Base-by-base conservation (phyloP, 2,888 invertebrate species). In the Drosophila bunnanda region DNA sequence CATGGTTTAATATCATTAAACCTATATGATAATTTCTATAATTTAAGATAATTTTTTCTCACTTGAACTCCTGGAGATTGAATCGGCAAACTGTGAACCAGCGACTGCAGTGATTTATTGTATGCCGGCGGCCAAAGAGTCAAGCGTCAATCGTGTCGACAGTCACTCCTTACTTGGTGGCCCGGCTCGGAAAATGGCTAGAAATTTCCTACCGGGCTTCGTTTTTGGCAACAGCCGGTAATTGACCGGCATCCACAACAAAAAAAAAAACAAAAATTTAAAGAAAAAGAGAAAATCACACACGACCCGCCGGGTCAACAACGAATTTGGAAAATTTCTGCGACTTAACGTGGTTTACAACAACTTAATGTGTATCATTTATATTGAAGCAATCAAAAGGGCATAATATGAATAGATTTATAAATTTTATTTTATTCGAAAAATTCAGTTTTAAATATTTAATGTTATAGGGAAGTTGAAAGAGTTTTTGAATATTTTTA, bases 71-170 rank as follows among this genome's bases (percentile, higher is more conserved):
- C 59, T 56, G 39, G 57, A 52, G 70, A 65, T 78, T 57, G 32
- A 75, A 66, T 66, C 67, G 20, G 20, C 39, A 43, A 43, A 50
- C 28, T n/a, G 13, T 65, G 38, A 76, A 66, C 30, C 25, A 58
- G 65, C 61, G 43, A 70, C 70, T 76, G 78, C 56, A 68, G 75
- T 83, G 82, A 83, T 83, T 83, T 83, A 83, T 83, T 68, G 84
- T 48, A 55, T 44, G 82, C 83, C 86, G 60, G 48, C 57, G 80
- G 86, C 57, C 75, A 85, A 80, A 80, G 72, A 78, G 85, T 80
- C 85, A 80, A 82, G 77, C 80, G 80, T 57, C 65, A 76, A 66
- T 67, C 72, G 73, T 67, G 65, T 67, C 72, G 68, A 62, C 64
- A 59, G 75, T 56, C 64, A 53, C 44, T 32, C 85, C 82, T 68